A percentile compares a stretch with the other conserved stretches of the same genome.
phyloP scores from a whole-genome alignment of 1,140 invertebrate species.

The Cydia fagiglandana region DNA sequence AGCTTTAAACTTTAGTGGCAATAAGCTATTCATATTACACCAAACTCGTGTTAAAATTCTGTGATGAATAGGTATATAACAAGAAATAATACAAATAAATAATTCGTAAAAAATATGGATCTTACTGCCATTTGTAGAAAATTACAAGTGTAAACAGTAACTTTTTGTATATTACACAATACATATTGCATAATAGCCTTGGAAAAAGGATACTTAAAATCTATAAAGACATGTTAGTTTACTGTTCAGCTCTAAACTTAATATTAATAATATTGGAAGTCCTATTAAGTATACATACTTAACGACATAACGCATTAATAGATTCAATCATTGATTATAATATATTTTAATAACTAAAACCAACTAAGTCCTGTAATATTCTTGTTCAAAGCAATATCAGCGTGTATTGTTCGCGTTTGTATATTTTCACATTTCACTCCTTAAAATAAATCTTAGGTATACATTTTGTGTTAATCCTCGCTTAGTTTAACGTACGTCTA shows the following conservation, averaged over 20 bases:
- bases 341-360: background rate
- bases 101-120: too few species aligned
- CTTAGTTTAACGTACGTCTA: background rate
- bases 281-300: too few species aligned
- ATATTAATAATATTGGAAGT: background rate
- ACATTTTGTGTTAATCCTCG: background rate
- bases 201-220: too few species aligned
- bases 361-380: background rate
- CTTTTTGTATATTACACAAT: too few species aligned
- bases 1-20: background rate
- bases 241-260: background rate
- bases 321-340: background rate
- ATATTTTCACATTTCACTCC: background rate
- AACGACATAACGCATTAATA: too few species aligned
- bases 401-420: background rate
- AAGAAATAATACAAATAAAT: too few species aligned
- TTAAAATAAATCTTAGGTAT: conserved; percentile 5
- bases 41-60: too few species aligned
- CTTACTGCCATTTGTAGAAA: too few species aligned
- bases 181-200: too few species aligned
- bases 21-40: background rate
- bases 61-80: too few species aligned
- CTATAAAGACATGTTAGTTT: background rate
- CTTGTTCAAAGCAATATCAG: background rate
- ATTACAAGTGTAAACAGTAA: too few species aligned